Evolutionary conservation across 2,797 vertebrate genomes (phyloP).

Genomic region (Periophthalmus magnuspinnatus): DNA sequence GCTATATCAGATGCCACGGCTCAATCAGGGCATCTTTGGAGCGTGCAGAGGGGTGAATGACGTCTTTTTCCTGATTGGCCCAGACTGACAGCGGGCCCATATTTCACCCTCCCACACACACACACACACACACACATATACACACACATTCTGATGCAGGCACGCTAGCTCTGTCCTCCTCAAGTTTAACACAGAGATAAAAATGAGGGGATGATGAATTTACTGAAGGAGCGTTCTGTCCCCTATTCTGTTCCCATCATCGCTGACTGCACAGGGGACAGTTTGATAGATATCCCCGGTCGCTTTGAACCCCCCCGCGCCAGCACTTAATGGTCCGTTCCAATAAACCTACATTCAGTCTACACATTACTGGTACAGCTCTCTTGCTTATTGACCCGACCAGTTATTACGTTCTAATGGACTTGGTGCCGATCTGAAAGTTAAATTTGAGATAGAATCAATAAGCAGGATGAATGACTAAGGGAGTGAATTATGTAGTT

Average conservation of each 20-base stretch:
- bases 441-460: constrained; percentile 73
- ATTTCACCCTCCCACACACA: constrained; percentile 50
- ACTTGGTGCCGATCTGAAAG: constrained; percentile 69
- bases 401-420: constrained; percentile 71
- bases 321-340: constrained; percentile 71
- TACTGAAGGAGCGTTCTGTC: constrained; percentile 66
- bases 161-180: constrained; percentile 15
- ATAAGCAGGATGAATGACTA: constrained; percentile 62
- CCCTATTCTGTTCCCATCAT: constrained; percentile 72
- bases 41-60: constrained; percentile 48
- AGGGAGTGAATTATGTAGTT: constrained; percentile 67
- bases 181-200: constrained; percentile 65
- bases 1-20: constrained; percentile 35
- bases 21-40: constrained; percentile 38
- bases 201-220: constrained; percentile 73
- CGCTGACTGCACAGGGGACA: constrained; percentile 68
- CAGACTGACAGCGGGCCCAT: constrained; percentile 56
- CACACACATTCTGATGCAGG: constrained; percentile 1
- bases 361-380: constrained; percentile 57
- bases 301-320: constrained; percentile 18
- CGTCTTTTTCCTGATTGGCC: constrained; percentile 63
- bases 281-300: constrained; percentile 67
- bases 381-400: constrained; percentile 63
- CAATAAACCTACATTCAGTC: constrained; percentile 72
- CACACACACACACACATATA: constrained; percentile 9